Evolutionary conservation across 92 coral and sea anemone species (phyloP).

Genomic region (Metridium senile): DNA sequence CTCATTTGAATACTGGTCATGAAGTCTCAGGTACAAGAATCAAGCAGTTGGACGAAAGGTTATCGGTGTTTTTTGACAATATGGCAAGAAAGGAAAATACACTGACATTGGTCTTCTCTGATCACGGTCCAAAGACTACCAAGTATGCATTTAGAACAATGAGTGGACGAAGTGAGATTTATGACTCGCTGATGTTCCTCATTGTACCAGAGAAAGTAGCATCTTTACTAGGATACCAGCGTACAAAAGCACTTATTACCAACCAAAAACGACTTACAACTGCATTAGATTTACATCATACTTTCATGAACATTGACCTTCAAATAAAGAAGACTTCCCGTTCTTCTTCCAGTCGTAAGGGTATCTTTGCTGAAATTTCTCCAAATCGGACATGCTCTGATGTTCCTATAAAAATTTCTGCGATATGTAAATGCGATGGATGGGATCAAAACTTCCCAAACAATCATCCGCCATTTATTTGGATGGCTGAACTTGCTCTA

Average conservation of each 20-base stretch:
- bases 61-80: slow-evolving; percentile 58
- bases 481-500: slow-evolving; percentile 94
- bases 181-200: slow-evolving; percentile 80
- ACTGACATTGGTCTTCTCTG: slow-evolving; percentile 81
- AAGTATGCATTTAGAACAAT: slow-evolving; percentile 77
- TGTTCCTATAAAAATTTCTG: slow-evolving; percentile 59
- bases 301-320: slow-evolving; percentile 59
- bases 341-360: slow-evolving; percentile 16
- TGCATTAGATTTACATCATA: slow-evolving; percentile 70
- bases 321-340: slow-evolving; percentile 5
- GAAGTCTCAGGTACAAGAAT: slow-evolving; percentile 86
- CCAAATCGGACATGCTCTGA: slow-evolving; percentile 86
- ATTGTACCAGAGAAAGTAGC: slow-evolving; percentile 77
- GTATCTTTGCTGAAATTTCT: slow-evolving; percentile 69
- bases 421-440: slow-evolving; percentile 88
- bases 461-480: slow-evolving; percentile 65
- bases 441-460: slow-evolving; percentile 78
- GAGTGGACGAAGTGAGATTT: slow-evolving; percentile 89
- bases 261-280: slow-evolving; percentile 84
- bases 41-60: slow-evolving; percentile 69
- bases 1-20: slow-evolving; percentile 88
- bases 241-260: slow-evolving; percentile 54
- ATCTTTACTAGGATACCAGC: slow-evolving; percentile 43
- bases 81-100: slow-evolving; percentile 76
- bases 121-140: slow-evolving; percentile 98